These are phyloP conservation scores for Drosophila neoperkinsi DNA, from an alignment of 2,888 invertebrate species.

Conservation along the genomic window DNA sequence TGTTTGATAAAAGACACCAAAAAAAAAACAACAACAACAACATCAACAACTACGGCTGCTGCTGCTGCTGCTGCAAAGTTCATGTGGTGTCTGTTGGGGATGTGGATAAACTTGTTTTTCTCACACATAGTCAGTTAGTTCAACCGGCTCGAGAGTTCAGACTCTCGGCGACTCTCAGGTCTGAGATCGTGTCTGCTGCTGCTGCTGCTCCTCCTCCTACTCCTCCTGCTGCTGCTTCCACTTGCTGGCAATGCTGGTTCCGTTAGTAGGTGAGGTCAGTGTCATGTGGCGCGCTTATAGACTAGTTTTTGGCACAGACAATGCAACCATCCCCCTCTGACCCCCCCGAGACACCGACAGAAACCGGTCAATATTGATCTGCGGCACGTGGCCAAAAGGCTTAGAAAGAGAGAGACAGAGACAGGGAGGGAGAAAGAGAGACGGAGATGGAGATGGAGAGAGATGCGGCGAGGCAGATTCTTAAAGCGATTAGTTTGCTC, in stretches of 20 bases:
- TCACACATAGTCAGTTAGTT: constrained; percentile 56
- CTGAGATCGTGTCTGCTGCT: constrained; percentile 46
- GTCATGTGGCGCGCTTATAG: constrained; percentile 77
- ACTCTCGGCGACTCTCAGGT: constrained; percentile 24
- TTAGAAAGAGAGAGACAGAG: not conserved
- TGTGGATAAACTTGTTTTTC: constrained; percentile 78
- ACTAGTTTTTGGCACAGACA: constrained; percentile 71
- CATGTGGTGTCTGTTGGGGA: constrained; percentile 57
- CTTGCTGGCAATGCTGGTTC: constrained; percentile 57
- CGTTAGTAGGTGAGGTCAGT: constrained; percentile 84
- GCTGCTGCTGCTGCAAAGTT: constrained; percentile 44
- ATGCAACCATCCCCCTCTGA: constrained; percentile 8
- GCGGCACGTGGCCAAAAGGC: constrained; percentile 47
- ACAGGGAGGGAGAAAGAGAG: no score
- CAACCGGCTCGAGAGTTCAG: constrained; percentile 57
- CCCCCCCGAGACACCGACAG: not conserved
- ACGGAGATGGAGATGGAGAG: not conserved
- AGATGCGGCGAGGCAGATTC: constrained; percentile 21
- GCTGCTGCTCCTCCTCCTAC: constrained; percentile 20
- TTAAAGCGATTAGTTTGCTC: constrained; percentile 31
- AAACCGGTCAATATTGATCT: constrained; percentile 60
- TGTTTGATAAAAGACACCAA: constrained; percentile 63
- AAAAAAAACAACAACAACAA: constrained; percentile 17
- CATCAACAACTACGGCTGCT: constrained; percentile 22
- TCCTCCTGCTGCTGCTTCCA: constrained; percentile 16